These are phyloP conservation scores for Polyommatus iphigenia DNA, from an alignment of 2,888 invertebrate species.

Conservation along the genomic window DNA sequence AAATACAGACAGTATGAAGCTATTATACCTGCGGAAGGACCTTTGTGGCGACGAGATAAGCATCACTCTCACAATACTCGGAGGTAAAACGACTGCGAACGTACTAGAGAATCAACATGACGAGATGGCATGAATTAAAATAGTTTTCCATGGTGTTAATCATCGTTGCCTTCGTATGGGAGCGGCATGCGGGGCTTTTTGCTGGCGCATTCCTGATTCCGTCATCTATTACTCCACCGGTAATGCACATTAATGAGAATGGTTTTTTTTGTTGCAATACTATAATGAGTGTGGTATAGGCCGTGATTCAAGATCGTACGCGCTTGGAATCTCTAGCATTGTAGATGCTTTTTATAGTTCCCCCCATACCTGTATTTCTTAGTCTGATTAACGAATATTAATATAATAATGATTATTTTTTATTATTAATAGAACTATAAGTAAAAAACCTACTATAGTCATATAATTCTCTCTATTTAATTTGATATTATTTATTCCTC, in stretches of 20 bases:
- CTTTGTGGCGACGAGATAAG: background rate
- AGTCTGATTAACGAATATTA: background rate
- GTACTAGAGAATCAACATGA: background rate
- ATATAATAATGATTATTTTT: background rate
- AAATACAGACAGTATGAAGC: background rate
- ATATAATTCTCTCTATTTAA: background rate
- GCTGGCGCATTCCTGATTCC: constrained; percentile 32
- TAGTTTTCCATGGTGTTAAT: constrained; percentile 10
- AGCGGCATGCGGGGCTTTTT: constrained; percentile 36
- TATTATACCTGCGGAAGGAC: background rate
- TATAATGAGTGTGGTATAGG: constrained; percentile 32
- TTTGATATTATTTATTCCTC: background rate
- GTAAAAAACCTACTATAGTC: background rate
- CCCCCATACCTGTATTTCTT: background rate
- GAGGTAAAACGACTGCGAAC: background rate
- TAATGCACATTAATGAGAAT: constrained; percentile 42
- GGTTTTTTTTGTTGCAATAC: constrained; percentile 36
- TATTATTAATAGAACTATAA: no score
- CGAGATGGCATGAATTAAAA: constrained; percentile 27
- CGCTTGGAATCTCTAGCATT: background rate
- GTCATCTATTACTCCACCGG: constrained; percentile 40
- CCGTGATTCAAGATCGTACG: background rate
- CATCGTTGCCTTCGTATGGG: constrained; percentile 23
- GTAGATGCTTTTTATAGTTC: background rate
- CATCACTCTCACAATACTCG: background rate